Conservation (phyloP, 2,113 vertebrate species). For the Cebidichthys violaceus region DNA sequence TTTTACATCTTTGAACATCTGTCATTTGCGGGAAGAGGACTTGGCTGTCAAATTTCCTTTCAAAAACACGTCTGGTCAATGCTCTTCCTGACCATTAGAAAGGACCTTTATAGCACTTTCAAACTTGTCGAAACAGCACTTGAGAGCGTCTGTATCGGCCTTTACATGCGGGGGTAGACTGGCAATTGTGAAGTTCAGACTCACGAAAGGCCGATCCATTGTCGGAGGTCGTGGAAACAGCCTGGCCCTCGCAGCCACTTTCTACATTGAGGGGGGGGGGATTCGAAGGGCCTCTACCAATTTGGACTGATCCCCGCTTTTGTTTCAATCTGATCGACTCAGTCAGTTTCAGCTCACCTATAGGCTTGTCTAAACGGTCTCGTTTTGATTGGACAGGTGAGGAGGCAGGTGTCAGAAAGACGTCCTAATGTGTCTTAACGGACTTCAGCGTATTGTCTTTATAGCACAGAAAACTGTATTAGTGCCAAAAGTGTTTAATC, state of each 20-base stretch:
- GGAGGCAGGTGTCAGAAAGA: background rate
- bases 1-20: constrained; percentile 3
- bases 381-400: background rate
- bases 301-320: background rate
- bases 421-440: background rate
- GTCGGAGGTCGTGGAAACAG: too few species aligned
- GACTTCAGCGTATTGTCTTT: background rate
- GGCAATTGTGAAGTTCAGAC: background rate
- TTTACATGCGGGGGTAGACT: background rate
- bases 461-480: background rate
- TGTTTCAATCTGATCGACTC: background rate
- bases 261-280: too few species aligned
- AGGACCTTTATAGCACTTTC: background rate
- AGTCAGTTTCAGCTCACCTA: background rate
- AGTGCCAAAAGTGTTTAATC: background rate
- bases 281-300: too few species aligned
- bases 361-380: too few species aligned
- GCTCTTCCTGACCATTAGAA: background rate
- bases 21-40: background rate
- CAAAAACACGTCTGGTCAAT: background rate
- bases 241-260: too few species aligned
- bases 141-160: background rate
- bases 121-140: background rate
- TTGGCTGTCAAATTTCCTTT: constrained; percentile 2
- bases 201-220: background rate